Evolutionary conservation across 2,888 invertebrate species (phyloP).

Genomic region (Scelioninae gen. 2): DNA sequence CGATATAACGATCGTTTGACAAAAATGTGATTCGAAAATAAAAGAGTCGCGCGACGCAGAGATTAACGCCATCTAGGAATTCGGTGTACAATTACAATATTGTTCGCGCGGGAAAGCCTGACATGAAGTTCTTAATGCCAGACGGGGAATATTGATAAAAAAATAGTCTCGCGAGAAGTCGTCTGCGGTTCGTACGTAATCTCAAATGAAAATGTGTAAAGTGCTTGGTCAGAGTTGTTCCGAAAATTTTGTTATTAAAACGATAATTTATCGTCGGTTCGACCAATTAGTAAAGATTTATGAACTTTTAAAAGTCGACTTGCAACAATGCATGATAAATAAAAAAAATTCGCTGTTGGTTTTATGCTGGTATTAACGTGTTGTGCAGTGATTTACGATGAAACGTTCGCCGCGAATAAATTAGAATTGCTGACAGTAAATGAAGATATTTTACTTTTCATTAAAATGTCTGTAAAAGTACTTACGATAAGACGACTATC

Average conservation of each 20-base stretch:
- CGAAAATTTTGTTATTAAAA: not conserved
- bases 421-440: too few relatives aligned
- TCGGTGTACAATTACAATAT: constrained; percentile 28
- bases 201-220: not conserved
- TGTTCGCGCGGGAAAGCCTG: constrained; percentile 6
- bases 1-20: too few relatives aligned
- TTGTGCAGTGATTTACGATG: too few relatives aligned
- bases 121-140: not conserved
- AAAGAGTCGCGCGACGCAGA: constrained; percentile 22
- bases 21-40: constrained; percentile 27
- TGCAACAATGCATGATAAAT: too few relatives aligned
- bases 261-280: not conserved
- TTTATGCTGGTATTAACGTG: too few relatives aligned
- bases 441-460: too few relatives aligned
- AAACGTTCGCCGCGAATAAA: too few relatives aligned
- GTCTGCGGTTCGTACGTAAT: too few relatives aligned
- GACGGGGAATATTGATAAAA: not conserved
- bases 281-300: not conserved
- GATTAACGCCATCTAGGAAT: constrained; percentile 28
- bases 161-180: too few relatives aligned
- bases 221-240: not conserved
- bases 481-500: constrained; percentile 1
- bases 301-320: not conserved
- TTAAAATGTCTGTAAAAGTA: constrained; percentile 5
- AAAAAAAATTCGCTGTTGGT: too few relatives aligned